These are phyloP conservation scores for Epinephelus fuscoguttatus DNA, from an alignment of 2,113 vertebrate genomes.

Conservation along the genomic window DNA sequence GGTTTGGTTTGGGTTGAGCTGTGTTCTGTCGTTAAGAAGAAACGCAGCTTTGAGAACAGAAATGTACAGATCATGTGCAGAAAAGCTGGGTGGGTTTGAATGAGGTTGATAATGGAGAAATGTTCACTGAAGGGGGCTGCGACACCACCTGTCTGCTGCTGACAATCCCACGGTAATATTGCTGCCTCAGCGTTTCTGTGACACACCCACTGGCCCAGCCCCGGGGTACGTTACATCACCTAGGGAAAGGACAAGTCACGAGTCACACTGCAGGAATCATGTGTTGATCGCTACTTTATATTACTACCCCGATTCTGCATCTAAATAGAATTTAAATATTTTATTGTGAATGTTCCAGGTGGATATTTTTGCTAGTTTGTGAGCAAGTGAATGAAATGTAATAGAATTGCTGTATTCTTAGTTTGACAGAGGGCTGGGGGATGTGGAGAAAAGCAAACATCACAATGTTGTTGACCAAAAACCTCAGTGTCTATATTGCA, in stretches of 20 bases:
- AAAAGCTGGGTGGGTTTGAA: neutral
- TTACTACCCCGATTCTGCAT: neutral
- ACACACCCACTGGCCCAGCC: neutral
- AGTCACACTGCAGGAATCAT: conserved; percentile 8
- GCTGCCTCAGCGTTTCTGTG: conserved; percentile 29
- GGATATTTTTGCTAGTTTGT: neutral
- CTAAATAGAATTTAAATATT: neutral
- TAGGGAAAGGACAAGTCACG: neutral
- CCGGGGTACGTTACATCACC: conserved; percentile 3
- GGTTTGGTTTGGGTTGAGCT: neutral
- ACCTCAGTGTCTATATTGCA: too few species aligned
- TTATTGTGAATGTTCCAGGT: neutral
- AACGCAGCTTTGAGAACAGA: neutral
- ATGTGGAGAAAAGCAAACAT: too few species aligned
- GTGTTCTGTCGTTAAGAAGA: neutral
- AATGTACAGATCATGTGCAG: neutral
- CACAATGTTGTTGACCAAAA: too few species aligned
- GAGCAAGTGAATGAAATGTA: neutral
- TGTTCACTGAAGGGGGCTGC: neutral
- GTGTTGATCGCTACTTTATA: neutral
- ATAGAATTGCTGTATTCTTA: neutral
- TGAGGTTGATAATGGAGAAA: neutral
- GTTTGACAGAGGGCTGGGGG: neutral
- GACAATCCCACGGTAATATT: neutral
- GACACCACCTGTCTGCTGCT: conserved; percentile 11